Base-by-base conservation (phyloP, 2,797 vertebrate genomes). In the Myiothlypis chrysogaster region DNA sequence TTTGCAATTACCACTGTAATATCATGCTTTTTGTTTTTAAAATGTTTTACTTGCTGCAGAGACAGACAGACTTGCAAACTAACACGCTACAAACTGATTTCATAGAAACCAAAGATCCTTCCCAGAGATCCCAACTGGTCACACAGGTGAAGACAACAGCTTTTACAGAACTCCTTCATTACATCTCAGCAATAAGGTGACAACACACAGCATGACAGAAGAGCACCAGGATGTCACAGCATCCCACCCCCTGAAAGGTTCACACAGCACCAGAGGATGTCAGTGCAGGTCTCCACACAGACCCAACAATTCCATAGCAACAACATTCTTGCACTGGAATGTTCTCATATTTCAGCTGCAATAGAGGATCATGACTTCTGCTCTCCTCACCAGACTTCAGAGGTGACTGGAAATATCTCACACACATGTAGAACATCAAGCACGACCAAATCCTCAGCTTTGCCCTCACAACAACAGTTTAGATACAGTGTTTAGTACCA, bases 361-460 rank as follows among this genome's bases (percentile, higher is more conserved):
- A 35, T 0, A 71, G 11, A 68, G 11, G 13, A 89, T 43, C 28
- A 4, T 0, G 0, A 35, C 17, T 72, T 69, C 18, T 69, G 43
- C 34, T 53, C n/a, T 65, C 49, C 61, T 63, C 34, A 46, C 15
- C 56, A 59, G 14, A 15, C 44, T 65, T 37, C 52, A 72, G n/a
- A 47, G 47, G 10, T 13, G 21, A 70, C 17, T 60, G 18, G 8
- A 87, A 56, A 34, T 28, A 63, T 8, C 55, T 50, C 30, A 77
- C 12, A 32, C 3, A 2, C 2, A 16, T 0, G 3, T 0, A 64
- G 32, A 94, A 55, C 72, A 66, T 9, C 14, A 56, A 84, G 37
- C 23, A 34, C 12, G 84, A 82, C 7, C 73, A 87, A 75, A 72
- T 20, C 23, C 34, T 72, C 56, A 56, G 34, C 47, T 76, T 30